phyloP scores from a whole-genome alignment of 2,888 invertebrate species.

The Pristionchus entomophagus region DNA sequence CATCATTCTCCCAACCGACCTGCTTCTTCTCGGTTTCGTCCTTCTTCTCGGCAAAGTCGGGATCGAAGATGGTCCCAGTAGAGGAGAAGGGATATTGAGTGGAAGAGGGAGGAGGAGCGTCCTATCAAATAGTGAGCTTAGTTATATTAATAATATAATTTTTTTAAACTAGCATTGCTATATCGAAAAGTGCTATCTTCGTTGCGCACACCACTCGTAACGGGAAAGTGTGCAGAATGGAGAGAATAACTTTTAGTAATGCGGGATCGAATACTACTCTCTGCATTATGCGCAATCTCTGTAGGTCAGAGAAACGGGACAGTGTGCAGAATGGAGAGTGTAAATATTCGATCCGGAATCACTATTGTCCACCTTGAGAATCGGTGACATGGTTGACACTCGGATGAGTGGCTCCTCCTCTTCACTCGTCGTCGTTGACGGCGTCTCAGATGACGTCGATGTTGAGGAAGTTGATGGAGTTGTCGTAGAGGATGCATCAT shows the following conservation, averaged over 20 bases:
- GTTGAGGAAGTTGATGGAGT: not conserved
- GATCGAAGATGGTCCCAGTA: not conserved
- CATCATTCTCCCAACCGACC: conserved; percentile 41
- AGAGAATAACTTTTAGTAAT: too few species aligned
- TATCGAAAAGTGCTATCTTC: too few species aligned
- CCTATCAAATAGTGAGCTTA: too few species aligned
- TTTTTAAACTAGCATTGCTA: too few species aligned
- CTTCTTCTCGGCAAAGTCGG: not conserved
- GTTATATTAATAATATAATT: too few species aligned
- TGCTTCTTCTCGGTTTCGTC: conserved; percentile 8
- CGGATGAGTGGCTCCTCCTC: not conserved
- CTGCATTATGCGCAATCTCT: too few species aligned
- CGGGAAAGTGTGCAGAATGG: too few species aligned
- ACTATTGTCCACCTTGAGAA: not conserved
- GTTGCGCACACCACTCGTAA: too few species aligned
- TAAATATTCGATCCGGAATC: too few species aligned
- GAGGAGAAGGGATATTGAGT: conserved; percentile 22
- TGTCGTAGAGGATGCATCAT: not conserved
- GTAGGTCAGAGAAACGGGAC: too few species aligned
- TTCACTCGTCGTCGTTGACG: not conserved
- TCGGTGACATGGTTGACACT: conserved; percentile 18
- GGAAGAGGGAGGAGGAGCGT: conserved; percentile 3
- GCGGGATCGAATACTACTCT: too few species aligned
- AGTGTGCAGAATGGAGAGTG: too few species aligned
- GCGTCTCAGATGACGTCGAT: not conserved